Evolutionary conservation across 2,888 invertebrate genomes (phyloP).

Genomic region (Tachina fera): DNA sequence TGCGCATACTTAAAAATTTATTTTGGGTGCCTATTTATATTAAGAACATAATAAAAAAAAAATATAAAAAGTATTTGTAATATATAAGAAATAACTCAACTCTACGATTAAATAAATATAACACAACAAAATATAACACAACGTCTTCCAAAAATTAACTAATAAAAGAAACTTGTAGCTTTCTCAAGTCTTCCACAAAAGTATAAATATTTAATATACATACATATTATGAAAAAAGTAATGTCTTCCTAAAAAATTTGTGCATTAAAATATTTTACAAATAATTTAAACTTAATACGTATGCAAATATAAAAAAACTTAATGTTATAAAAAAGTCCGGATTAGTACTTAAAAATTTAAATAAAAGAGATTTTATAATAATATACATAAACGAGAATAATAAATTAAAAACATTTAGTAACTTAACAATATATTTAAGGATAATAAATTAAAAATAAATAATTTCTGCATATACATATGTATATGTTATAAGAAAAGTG

Average conservation of each 20-base stretch:
- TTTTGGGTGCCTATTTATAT: not conserved
- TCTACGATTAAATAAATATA: conserved; percentile 63
- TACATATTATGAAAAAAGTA: not conserved
- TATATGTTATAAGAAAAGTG: not conserved
- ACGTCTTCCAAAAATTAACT: conserved; percentile 76
- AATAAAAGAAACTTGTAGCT: conserved; percentile 11
- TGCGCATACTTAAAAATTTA: not conserved
- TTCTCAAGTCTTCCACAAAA: conserved; percentile 51
- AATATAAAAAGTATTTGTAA: no score
- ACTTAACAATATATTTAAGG: no score
- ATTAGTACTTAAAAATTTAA: not conserved
- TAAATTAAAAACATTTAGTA: no score
- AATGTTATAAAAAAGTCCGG: not conserved
- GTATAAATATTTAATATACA: conserved; percentile 45
- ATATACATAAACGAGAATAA: no score
- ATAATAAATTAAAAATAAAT: not conserved
- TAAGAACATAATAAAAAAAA: not conserved
- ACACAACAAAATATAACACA: conserved; percentile 72
- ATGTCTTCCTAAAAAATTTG: conserved; percentile 24
- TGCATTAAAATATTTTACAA: conserved; percentile 8
- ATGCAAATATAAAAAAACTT: not conserved
- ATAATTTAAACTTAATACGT: no score
- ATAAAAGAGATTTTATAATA: not conserved
- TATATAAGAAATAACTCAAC: not conserved
- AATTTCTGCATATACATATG: not conserved